phyloP scores from a whole-genome alignment of 2,797 vertebrate species.

The Helostoma temminkii region DNA sequence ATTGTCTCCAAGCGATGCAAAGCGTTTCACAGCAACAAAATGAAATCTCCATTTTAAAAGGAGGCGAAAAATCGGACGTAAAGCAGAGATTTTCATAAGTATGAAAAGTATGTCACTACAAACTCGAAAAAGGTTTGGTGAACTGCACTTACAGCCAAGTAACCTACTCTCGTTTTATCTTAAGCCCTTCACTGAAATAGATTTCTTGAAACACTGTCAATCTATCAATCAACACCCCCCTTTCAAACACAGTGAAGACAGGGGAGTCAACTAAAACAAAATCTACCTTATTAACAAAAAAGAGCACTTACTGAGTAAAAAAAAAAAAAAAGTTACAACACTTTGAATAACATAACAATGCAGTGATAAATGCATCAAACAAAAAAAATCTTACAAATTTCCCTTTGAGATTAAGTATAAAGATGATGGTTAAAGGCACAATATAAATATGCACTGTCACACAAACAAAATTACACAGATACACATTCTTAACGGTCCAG shows the following conservation, averaged over 20 bases:
- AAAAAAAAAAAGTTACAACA: slow-evolving; percentile 65
- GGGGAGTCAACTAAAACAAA: slow-evolving; percentile 28
- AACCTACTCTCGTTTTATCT: neutral
- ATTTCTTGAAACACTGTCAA: slow-evolving; percentile 17
- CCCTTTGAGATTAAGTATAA: slow-evolving; percentile 80
- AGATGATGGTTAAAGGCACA: slow-evolving; percentile 83
- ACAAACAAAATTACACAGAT: slow-evolving; percentile 46
- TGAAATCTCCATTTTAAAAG: slow-evolving; percentile 32
- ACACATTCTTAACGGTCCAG: slow-evolving; percentile 85
- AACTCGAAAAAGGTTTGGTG: neutral
- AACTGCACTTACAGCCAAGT: too few relatives aligned
- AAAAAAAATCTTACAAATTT: slow-evolving; percentile 63
- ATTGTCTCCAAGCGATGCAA: slow-evolving; percentile 67
- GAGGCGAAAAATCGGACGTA: slow-evolving; percentile 6
- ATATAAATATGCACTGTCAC: slow-evolving; percentile 84
- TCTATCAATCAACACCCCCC: neutral
- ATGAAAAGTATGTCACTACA: neutral
- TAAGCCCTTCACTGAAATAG: neutral
- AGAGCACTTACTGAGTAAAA: slow-evolving; percentile 34
- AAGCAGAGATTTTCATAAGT: slow-evolving; percentile 8
- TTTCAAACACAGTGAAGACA: slow-evolving; percentile 59
- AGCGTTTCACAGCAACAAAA: slow-evolving; percentile 52
- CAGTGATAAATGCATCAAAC: slow-evolving; percentile 62
- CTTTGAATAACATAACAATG: slow-evolving; percentile 72
- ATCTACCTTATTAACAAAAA: slow-evolving; percentile 17